A percentile compares a stretch with the other conserved stretches of the same genome.
phyloP scores from a whole-genome alignment of 2,888 invertebrate genomes.

The Thecophora atra region DNA sequence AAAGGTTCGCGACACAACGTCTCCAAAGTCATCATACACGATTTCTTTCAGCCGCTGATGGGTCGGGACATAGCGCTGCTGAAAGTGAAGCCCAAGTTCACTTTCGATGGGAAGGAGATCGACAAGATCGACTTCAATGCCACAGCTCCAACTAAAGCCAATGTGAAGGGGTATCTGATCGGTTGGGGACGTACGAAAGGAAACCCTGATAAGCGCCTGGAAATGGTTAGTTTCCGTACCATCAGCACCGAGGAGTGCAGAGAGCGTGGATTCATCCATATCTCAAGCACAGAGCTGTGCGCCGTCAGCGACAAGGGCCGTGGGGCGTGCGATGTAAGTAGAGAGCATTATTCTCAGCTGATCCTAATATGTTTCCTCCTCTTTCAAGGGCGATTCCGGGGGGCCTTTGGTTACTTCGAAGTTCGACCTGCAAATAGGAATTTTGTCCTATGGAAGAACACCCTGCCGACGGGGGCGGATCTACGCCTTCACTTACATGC shows the following conservation, averaged over 20 bases:
- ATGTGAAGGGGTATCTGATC: conserved; percentile 44
- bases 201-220: conserved; percentile 44
- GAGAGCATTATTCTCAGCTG: background rate
- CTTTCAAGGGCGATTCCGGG: conserved; percentile 60
- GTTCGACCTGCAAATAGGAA: conserved; percentile 50
- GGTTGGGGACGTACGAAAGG: conserved; percentile 58
- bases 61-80: conserved; percentile 58
- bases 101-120: conserved; percentile 48
- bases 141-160: conserved; percentile 59
- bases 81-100: conserved; percentile 48
- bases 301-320: conserved; percentile 52
- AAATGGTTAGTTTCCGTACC: conserved; percentile 52
- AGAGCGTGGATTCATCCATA: conserved; percentile 45
- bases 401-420: conserved; percentile 56
- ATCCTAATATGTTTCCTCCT: background rate
- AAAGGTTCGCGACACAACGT: conserved; percentile 48
- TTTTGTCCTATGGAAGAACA: conserved; percentile 58
- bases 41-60: conserved; percentile 49
- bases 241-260: conserved; percentile 52
- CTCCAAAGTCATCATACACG: conserved; percentile 49
- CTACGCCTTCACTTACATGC: conserved; percentile 51
- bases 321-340: conserved; percentile 60
- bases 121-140: conserved; percentile 42
- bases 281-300: conserved; percentile 57
- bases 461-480: conserved; percentile 44